These are phyloP conservation scores for Limonius californicus DNA, from an alignment of 1,140 invertebrate species.

Conservation along the genomic window DNA sequence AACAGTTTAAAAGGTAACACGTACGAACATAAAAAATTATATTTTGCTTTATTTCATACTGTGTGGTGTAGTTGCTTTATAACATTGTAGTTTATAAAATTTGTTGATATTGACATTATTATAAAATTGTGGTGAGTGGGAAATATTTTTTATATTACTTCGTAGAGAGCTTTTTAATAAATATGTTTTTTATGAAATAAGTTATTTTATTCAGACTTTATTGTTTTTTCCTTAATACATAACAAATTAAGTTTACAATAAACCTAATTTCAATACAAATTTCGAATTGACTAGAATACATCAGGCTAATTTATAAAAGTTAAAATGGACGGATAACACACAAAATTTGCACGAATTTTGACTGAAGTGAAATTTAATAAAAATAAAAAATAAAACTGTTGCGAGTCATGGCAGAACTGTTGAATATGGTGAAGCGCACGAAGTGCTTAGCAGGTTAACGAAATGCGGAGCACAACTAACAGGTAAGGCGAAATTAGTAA, in stretches of 20 bases:
- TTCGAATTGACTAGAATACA: constrained; percentile 29
- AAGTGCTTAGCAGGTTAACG: not conserved
- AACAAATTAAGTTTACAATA: constrained; percentile 24
- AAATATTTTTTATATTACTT: constrained; percentile 12
- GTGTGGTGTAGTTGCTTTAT: not conserved
- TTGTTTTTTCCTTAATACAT: constrained; percentile 23
- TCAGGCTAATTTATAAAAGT: constrained; percentile 16
- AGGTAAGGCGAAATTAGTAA: too few species aligned
- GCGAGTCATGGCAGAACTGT: not conserved
- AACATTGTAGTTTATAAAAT: not conserved
- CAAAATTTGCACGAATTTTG: constrained; percentile 9
- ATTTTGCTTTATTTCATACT: not conserved
- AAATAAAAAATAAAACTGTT: not conserved
- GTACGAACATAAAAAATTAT: too few species aligned
- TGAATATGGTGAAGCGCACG: too few species aligned
- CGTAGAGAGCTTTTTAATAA: constrained; percentile 24
- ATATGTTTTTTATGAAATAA: constrained; percentile 25
- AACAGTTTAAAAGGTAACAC: too few species aligned
- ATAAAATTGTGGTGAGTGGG: not conserved
- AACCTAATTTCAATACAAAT: constrained; percentile 26
- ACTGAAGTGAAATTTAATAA: not conserved
- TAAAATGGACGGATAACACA: constrained; percentile 27
- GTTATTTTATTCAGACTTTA: constrained; percentile 27
- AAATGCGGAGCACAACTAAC: too few species aligned
- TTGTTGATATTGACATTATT: not conserved